Conservation (phyloP, 2,113 vertebrate species). For the Enhydra lutris region DNA sequence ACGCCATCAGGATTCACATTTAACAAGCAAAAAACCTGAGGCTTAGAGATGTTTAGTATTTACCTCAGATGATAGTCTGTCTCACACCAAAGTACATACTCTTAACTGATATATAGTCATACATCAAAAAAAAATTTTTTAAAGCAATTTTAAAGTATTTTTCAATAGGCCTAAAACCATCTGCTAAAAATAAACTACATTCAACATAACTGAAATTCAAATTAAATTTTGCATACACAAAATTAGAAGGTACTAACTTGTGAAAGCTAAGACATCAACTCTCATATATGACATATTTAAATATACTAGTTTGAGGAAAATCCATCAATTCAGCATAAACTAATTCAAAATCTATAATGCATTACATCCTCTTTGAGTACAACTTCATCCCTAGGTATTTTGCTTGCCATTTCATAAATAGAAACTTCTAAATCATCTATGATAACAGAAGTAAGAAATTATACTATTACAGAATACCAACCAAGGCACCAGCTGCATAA, state of each 20-base stretch:
- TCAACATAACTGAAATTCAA: neutral
- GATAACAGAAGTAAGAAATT: neutral
- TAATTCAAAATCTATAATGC: neutral
- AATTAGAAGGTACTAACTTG: neutral
- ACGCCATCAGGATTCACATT: neutral
- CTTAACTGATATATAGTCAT: neutral
- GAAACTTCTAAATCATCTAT: neutral
- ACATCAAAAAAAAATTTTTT: neutral
- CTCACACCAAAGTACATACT: neutral
- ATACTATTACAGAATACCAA: slow-evolving; percentile 78
- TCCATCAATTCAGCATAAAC: neutral
- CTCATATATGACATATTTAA: neutral
- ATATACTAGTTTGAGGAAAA: neutral
- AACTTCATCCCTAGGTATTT: neutral
- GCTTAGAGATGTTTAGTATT: neutral
- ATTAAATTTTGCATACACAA: neutral
- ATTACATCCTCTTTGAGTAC: neutral
- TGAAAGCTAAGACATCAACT: slow-evolving; percentile 8
- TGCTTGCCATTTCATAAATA: neutral
- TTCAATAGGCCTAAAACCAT: neutral
- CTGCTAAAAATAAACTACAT: neutral
- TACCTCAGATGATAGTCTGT: neutral
- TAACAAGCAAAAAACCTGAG: neutral
- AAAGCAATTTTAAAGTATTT: neutral
- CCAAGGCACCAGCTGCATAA: slow-evolving; percentile 97